A percentile compares a stretch with the other conserved stretches of the same genome.
Evolutionary conservation across 2,797 vertebrate genomes (phyloP).

Genomic region (Prionace glauca): DNA sequence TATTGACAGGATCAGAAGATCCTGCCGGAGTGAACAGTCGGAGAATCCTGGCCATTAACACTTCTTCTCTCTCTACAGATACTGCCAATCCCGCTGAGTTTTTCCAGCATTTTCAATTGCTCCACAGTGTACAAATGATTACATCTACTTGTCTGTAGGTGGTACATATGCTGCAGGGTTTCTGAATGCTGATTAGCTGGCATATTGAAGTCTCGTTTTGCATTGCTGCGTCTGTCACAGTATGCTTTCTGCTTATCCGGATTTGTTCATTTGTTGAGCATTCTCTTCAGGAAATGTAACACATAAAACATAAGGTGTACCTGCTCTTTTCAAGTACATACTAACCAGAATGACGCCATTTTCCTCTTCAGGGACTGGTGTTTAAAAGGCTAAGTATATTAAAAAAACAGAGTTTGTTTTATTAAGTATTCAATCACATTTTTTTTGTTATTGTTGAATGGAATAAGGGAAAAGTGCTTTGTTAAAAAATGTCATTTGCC

Average conservation of each 20-base stretch:
- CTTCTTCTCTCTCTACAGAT: too few species aligned
- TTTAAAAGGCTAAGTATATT: not conserved
- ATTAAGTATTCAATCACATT: constrained; percentile 11
- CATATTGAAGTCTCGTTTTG: not conserved
- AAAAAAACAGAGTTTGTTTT: constrained; percentile 6
- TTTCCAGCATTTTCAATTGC: not conserved
- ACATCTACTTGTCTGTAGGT: not conserved
- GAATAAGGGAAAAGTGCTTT: not conserved
- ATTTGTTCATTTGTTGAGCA: not conserved
- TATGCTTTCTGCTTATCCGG: not conserved
- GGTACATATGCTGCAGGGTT: not conserved
- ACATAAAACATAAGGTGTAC: not conserved
- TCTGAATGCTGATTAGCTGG: not conserved
- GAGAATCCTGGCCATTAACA: too few species aligned
- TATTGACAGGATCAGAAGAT: too few species aligned
- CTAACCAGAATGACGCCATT: not conserved
- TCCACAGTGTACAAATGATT: not conserved
- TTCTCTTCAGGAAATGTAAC: not conserved
- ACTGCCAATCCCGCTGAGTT: too few species aligned
- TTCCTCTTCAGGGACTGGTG: not conserved
- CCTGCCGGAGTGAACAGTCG: too few species aligned
- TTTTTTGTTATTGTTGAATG: constrained; percentile 29
- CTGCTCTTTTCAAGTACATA: not conserved
- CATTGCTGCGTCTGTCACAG: not conserved
- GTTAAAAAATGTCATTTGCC: not conserved